Evolutionary conservation across 2,113 vertebrate genomes (phyloP).

Genomic region (Brachyhypopomus occidentalis): DNA sequence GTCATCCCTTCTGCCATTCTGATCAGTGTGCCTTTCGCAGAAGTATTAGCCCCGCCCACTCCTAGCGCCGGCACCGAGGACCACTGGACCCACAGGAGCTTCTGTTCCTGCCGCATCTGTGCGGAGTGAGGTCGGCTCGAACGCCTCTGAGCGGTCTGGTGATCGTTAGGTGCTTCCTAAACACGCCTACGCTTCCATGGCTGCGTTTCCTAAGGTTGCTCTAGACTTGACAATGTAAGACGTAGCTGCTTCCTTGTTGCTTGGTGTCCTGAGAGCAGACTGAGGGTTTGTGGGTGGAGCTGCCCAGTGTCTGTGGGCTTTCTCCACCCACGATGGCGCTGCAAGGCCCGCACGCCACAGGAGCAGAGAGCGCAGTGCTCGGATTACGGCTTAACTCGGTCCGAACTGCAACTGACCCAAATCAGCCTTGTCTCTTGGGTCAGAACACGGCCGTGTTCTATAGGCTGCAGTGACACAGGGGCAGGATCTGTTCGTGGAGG

Average conservation of each 20-base stretch:
- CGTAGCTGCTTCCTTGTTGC: no score
- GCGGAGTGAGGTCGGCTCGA: background rate
- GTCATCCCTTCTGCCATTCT: background rate
- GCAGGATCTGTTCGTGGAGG: background rate
- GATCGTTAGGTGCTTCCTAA: background rate
- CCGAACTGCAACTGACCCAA: background rate
- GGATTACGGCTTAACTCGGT: background rate
- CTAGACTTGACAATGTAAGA: no score
- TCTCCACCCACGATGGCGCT: background rate
- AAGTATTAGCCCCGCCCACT: background rate
- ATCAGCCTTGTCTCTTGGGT: background rate
- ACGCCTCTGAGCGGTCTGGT: background rate
- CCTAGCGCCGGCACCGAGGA: background rate
- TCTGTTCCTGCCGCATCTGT: background rate
- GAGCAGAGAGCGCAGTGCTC: background rate
- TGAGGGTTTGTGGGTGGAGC: no score
- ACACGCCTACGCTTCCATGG: no score
- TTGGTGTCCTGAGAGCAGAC: no score
- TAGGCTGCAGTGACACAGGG: background rate
- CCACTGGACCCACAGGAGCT: no score
- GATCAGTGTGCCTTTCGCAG: constrained; percentile 2
- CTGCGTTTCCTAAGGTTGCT: no score
- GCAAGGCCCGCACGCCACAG: background rate
- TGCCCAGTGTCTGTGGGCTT: background rate
- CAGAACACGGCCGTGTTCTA: background rate